phyloP scores from a whole-genome alignment of 1,140 invertebrate species.

The Drosophila nebulosa region DNA sequence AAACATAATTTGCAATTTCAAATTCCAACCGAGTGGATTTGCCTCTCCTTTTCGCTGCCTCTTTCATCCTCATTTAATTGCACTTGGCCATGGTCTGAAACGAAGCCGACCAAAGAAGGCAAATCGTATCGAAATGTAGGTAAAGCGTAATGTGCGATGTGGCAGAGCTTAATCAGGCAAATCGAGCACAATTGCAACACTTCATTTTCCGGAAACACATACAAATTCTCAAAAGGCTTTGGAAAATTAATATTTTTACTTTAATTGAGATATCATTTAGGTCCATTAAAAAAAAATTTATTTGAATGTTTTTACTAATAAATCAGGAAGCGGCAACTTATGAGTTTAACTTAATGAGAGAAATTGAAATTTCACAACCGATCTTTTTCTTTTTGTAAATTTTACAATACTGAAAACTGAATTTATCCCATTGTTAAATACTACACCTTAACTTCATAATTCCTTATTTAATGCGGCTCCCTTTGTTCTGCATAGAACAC shows the following conservation, averaged over 20 bases:
- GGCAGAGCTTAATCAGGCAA: neutral
- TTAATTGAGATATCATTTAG: too few relatives aligned
- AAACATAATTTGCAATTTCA: slow-evolving; percentile 81
- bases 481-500: neutral
- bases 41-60: neutral
- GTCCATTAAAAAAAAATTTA: too few relatives aligned
- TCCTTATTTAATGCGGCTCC: neutral
- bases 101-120: neutral
- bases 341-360: too few relatives aligned
- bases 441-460: neutral
- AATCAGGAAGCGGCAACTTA: too few relatives aligned
- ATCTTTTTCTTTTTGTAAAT: too few relatives aligned
- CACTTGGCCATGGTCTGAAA: slow-evolving; percentile 1
- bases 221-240: too few relatives aligned
- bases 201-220: too few relatives aligned
- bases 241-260: too few relatives aligned
- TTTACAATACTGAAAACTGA: too few relatives aligned
- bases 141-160: neutral
- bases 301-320: too few relatives aligned
- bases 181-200: neutral
- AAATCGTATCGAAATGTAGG: neutral
- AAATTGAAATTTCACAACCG: too few relatives aligned
- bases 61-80: neutral
- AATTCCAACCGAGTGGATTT: slow-evolving; percentile 57
- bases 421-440: neutral